Conservation (phyloP, 1,140 invertebrate species). For the Drosophila seguyi region DNA sequence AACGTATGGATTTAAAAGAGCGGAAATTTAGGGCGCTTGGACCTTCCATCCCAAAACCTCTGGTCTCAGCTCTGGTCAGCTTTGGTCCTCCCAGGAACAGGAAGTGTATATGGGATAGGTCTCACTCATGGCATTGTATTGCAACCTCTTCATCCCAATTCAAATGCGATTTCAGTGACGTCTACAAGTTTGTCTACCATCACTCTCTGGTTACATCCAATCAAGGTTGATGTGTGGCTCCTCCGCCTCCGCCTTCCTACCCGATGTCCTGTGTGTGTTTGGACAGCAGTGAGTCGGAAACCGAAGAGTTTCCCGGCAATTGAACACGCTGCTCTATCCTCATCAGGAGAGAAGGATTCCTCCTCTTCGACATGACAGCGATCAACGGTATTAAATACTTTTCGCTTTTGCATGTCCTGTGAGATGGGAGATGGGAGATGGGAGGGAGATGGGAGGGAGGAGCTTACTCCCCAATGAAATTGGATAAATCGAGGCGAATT, state of each 20-base stretch:
- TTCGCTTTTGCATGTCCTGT: constrained; percentile 12
- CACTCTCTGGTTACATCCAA: constrained; percentile 47
- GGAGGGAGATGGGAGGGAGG: too few relatives aligned
- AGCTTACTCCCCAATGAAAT: constrained; percentile 9
- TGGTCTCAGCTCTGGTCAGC: too few relatives aligned
- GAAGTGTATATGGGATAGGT: constrained; percentile 32
- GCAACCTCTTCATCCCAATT: constrained; percentile 27
- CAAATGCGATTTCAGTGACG: constrained; percentile 22
- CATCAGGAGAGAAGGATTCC: constrained; percentile 4
- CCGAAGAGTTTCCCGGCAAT: constrained; percentile 67
- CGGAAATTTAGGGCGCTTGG: constrained; percentile 52
- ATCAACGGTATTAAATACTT: constrained; percentile 64
- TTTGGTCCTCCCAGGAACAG: constrained; percentile 29
- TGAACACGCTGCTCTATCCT: constrained; percentile 57
- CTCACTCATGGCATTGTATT: constrained; percentile 1
- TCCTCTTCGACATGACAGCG: constrained; percentile 62
- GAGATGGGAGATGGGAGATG: too few relatives aligned
- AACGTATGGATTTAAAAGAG: constrained; percentile 36
- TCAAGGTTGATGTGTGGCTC: constrained; percentile 48
- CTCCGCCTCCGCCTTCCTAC: too few relatives aligned
- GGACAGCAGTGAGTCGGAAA: constrained; percentile 65
- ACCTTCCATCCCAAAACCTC: constrained; percentile 23
- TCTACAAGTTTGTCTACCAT: constrained; percentile 30
- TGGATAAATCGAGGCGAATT: constrained; percentile 42
- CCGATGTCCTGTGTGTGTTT: too few relatives aligned